A percentile compares a stretch with the other conserved stretches of the same genome.
phyloP scores from a whole-genome alignment of 2,888 invertebrate genomes.

The Watsonalla cultraria region DNA sequence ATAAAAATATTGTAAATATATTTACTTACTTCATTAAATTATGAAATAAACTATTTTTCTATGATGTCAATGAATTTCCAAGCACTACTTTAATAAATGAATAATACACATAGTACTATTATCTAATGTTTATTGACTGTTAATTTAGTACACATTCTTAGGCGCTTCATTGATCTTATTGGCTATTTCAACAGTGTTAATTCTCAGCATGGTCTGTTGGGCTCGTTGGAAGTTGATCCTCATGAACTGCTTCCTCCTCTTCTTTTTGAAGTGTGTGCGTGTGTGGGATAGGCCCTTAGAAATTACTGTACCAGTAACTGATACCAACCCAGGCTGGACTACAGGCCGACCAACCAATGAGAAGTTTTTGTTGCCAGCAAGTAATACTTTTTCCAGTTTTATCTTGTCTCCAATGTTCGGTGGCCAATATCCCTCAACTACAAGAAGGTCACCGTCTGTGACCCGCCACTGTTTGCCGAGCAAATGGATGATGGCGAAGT shows the following conservation, averaged over 20 bases:
- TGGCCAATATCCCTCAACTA: conserved; percentile 91
- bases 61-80: neutral
- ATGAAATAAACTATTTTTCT: too few relatives aligned
- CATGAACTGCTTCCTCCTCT: conserved; percentile 86
- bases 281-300: conserved; percentile 91
- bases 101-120: conserved; percentile 10
- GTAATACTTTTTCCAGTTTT: conserved; percentile 88
- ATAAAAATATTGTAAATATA: neutral
- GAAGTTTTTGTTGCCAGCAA: conserved; percentile 89
- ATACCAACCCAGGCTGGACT: conserved; percentile 84
- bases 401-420: conserved; percentile 89
- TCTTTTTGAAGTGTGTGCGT: conserved; percentile 86
- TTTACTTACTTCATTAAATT: too few relatives aligned
- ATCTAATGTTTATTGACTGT: conserved; percentile 33
- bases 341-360: conserved; percentile 89
- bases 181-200: conserved; percentile 83
- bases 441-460: conserved; percentile 89
- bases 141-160: conserved; percentile 49
- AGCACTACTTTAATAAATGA: conserved; percentile 5
- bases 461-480: conserved; percentile 92
- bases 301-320: conserved; percentile 88
- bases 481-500: conserved; percentile 90
- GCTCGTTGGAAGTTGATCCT: conserved; percentile 85
- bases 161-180: conserved; percentile 73
- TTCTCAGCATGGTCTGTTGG: conserved; percentile 86